Evolutionary conservation across 2,113 vertebrate genomes (phyloP).

Genomic region (Greenwoodochromis staneri): DNA sequence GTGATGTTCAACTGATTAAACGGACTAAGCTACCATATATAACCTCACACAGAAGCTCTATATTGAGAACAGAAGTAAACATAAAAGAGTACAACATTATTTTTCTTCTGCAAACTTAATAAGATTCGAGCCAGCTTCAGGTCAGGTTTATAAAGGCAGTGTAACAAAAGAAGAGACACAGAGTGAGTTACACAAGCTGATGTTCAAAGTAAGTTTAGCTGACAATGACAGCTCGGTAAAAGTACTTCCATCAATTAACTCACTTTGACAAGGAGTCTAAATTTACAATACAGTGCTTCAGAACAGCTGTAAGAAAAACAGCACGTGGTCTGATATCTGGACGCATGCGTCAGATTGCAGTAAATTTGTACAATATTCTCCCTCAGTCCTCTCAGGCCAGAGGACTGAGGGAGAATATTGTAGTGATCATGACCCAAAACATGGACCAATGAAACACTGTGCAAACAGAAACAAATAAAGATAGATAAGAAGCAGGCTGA

Average conservation of each 20-base stretch:
- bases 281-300: slow-evolving; percentile 16
- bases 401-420: background rate
- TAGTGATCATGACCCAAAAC: background rate
- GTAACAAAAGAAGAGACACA: background rate
- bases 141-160: background rate
- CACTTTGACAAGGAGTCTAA: slow-evolving; percentile 13
- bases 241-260: background rate
- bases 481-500: background rate
- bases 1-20: slow-evolving; percentile 17
- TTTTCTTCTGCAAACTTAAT: background rate
- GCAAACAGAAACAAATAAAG: background rate
- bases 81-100: background rate
- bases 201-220: slow-evolving; percentile 7
- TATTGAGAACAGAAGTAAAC: slow-evolving; percentile 9
- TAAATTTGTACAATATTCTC: background rate
- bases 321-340: slow-evolving; percentile 8
- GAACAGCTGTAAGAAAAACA: slow-evolving; percentile 9
- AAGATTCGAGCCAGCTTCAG: slow-evolving; percentile 6
- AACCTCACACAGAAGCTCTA: background rate
- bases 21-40: background rate
- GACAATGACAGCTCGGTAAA: background rate
- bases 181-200: background rate
- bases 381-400: background rate
- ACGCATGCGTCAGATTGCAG: slow-evolving; percentile 23
- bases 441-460: background rate